Evolutionary conservation across 2,797 vertebrate species (phyloP).

Genomic region (Muscicapa comitata): DNA sequence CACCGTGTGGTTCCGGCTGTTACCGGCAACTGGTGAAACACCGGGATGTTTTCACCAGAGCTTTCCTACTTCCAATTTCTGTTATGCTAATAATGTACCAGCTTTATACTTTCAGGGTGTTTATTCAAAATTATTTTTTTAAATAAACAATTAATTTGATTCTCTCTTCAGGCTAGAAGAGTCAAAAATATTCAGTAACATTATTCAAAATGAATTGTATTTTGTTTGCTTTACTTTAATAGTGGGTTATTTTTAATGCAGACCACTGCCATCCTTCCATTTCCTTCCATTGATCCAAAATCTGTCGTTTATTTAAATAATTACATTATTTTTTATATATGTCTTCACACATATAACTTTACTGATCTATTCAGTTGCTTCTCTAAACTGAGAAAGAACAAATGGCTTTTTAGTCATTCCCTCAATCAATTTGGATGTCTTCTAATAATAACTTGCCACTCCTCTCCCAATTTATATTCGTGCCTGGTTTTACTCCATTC

Average conservation of each 20-base stretch:
- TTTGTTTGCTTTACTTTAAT: neutral
- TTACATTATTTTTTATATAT: neutral
- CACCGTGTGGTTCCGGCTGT: slow-evolving; percentile 41
- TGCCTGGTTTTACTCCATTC: neutral
- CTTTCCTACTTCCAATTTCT: neutral
- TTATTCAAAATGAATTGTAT: neutral
- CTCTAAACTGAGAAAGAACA: neutral
- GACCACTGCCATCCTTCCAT: neutral
- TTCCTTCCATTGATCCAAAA: neutral
- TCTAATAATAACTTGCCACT: neutral
- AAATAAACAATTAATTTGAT: neutral
- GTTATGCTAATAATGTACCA: neutral
- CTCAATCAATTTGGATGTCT: neutral
- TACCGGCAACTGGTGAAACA: neutral
- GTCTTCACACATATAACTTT: neutral
- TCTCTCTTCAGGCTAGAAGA: neutral
- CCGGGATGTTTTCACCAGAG: neutral
- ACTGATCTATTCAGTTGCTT: neutral
- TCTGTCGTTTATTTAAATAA: neutral
- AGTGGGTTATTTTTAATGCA: neutral
- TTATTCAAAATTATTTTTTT: neutral
- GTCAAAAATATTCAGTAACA: neutral
- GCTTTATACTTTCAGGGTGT: neutral
- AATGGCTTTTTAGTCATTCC: neutral
- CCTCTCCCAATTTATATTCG: neutral